Base-by-base conservation (phyloP, 1,140 invertebrate genomes). In the Chionoecetes opilio region DNA sequence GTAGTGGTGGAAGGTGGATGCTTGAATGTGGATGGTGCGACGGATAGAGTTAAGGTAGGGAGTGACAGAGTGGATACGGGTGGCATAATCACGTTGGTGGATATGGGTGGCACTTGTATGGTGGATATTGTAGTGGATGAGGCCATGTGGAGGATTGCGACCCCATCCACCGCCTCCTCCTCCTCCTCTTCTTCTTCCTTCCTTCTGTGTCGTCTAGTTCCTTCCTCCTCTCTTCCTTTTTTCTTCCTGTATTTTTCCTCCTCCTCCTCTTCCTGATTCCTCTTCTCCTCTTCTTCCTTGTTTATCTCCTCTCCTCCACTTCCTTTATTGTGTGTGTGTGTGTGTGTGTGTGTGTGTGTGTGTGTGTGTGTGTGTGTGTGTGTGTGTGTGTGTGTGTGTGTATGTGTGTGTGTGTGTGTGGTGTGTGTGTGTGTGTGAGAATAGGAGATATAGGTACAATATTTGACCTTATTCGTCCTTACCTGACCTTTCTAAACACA, bases 11-110 rank as follows among this genome's bases (percentile, higher is more conserved):
- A 21, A 89, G 32, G 2, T 91, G 46, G 75, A 41, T 92, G 90
- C n/a, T 95, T 95, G 34, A 95, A 84, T 37, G n/a, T 95, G 35
- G 82, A 75, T 14, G 84, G 90, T n/a, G 82, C 34, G 2, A 95
- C 94, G 75, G 90, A 95, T 8, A 95, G 82, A 37, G 94, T 95
- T 5, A 95, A 46, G 14, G 94, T 37, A 3, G 93, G 93, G 34
- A 94, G 86, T 8, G 86, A n/a, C 31, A 75, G 63, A 32, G 90
- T 46, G 1, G 94, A 31, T 34, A 85, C 53, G 3, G 85, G n/a
- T 41, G 82, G n/a, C 0, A 26, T 14, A 2, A 87, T 63, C 14
- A 92, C 14, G 14, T 63, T 34, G 14, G 35, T 37, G n/a, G 26
- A 46, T 6, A 82, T 92, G 8, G n/a, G 41, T 3, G 86, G 38